Conservation (phyloP, 2,888 invertebrate species). For the Escarpia spicata region DNA sequence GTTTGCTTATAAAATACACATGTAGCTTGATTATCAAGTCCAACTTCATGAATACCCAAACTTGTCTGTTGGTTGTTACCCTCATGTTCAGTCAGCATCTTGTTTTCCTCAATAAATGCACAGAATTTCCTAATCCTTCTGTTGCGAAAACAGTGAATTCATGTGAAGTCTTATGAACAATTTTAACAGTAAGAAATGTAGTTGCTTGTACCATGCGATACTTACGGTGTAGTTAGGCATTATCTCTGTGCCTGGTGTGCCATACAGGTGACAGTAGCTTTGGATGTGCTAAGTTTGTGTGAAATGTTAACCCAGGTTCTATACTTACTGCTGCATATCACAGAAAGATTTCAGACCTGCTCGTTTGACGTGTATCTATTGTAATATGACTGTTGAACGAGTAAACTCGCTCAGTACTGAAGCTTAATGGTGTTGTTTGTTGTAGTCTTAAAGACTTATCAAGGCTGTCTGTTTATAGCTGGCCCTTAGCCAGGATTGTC, state of each 20-base stretch:
- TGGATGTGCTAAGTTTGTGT: not conserved
- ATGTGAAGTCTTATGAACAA: not conserved
- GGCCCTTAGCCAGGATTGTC: too few species aligned
- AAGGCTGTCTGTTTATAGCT: too few species aligned
- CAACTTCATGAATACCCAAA: not conserved
- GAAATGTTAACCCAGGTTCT: not conserved
- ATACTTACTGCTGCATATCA: not conserved
- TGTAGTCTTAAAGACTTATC: too few species aligned
- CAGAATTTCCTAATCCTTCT: not conserved
- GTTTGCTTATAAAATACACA: not conserved
- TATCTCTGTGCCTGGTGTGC: not conserved
- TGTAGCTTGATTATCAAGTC: not conserved
- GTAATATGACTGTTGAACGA: not conserved
- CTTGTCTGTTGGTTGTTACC: too few species aligned
- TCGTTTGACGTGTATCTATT: not conserved
- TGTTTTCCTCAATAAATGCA: not conserved
- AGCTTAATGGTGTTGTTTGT: not conserved
- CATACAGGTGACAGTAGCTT: not conserved
- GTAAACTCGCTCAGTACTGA: not conserved
- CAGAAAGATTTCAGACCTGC: not conserved
- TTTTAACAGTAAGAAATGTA: not conserved
- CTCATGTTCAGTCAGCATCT: not conserved
- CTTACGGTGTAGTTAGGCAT: not conserved
- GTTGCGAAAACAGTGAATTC: not conserved
- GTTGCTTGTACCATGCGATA: not conserved